Evolutionary conservation across 2,888 invertebrate genomes (phyloP).

Genomic region (Corythucha ciliata): DNA sequence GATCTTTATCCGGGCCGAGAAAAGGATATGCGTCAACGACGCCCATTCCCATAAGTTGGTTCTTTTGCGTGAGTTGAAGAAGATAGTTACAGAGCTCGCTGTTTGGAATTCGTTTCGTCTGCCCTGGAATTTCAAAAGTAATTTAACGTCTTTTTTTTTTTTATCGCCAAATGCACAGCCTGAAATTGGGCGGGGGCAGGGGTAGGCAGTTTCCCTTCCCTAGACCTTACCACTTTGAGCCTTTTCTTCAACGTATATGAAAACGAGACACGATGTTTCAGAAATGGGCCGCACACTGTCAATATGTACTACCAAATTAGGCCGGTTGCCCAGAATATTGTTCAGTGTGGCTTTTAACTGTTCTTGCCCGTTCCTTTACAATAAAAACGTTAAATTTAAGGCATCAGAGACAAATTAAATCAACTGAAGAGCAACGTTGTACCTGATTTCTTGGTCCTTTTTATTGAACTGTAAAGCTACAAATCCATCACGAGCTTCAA

Average conservation of each 20-base stretch:
- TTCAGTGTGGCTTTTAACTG: constrained; percentile 56
- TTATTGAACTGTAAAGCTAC: constrained; percentile 79
- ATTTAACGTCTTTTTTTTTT: neutral
- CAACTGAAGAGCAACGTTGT: constrained; percentile 1
- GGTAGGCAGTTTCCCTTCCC: neutral
- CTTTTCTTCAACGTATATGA: constrained; percentile 65
- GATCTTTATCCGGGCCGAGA: constrained; percentile 65
- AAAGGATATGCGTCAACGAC: constrained; percentile 62
- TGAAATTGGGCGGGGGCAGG: neutral
- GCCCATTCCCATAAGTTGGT: constrained; percentile 62
- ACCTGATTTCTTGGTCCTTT: constrained; percentile 69
- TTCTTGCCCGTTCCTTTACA: constrained; percentile 57
- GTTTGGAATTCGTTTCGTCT: constrained; percentile 60
- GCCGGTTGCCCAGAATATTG: constrained; percentile 71
- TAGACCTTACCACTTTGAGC: constrained; percentile 46
- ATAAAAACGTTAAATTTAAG: neutral
- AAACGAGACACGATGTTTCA: constrained; percentile 68
- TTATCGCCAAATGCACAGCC: constrained; percentile 7
- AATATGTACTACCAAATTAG: constrained; percentile 67
- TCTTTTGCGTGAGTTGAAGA: constrained; percentile 59
- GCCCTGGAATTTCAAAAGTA: constrained; percentile 46
- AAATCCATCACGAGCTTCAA: constrained; percentile 83
- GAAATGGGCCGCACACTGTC: constrained; percentile 68
- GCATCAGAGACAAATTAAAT: neutral
- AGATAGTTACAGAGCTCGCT: constrained; percentile 61